phyloP scores from a whole-genome alignment of 2,113 vertebrate genomes.

The Jacana jacana region DNA sequence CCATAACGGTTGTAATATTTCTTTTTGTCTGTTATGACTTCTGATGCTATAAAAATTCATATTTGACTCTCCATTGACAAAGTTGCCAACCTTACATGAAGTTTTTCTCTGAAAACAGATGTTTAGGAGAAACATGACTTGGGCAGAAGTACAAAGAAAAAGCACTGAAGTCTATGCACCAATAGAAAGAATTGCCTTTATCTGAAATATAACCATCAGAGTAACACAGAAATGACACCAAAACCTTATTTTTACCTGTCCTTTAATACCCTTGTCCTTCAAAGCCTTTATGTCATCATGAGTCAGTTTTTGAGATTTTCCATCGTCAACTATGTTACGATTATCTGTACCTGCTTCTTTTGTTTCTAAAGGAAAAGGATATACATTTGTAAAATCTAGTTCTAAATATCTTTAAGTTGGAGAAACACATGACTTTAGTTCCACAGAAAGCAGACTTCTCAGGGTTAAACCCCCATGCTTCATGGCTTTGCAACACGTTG shows the following conservation, averaged over 20 bases:
- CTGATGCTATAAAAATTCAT: neutral
- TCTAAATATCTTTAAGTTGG: neutral
- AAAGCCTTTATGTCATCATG: constrained; percentile 96
- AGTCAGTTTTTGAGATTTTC: constrained; percentile 96
- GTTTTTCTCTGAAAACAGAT: constrained; percentile 1
- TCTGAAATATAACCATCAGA: neutral
- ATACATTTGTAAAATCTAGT: constrained; percentile 35
- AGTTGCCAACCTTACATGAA: neutral
- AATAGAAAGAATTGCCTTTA: neutral
- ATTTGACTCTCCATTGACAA: neutral
- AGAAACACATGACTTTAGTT: neutral
- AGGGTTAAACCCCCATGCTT: neutral
- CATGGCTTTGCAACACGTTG: neutral
- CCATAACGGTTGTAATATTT: neutral
- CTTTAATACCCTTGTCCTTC: constrained; percentile 95
- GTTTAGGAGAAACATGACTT: neutral
- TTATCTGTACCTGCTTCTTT: constrained; percentile 95
- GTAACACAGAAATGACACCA: constrained; percentile 46
- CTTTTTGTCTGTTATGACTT: neutral
- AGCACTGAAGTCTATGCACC: neutral
- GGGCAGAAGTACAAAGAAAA: constrained; percentile 10
- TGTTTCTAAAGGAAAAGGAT: constrained; percentile 79
- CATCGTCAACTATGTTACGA: constrained; percentile 95
- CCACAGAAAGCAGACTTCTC: neutral
- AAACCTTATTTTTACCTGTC: constrained; percentile 84